phyloP scores from a whole-genome alignment of 2,113 vertebrate genomes.

The Eubucco bourcierii region DNA sequence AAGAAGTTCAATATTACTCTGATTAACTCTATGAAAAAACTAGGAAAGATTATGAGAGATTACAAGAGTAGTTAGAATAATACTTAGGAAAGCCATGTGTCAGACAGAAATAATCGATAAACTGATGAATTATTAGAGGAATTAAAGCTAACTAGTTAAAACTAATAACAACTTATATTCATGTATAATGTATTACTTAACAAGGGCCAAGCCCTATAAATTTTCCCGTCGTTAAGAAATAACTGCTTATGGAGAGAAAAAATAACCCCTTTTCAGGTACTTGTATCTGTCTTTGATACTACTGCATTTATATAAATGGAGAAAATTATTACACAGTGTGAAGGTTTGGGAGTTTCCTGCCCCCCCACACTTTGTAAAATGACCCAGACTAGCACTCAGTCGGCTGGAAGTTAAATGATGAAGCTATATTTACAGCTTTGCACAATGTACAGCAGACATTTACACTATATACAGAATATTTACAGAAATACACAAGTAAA shows the following conservation, averaged over 20 bases:
- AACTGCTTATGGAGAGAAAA: neutral
- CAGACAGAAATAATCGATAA: neutral
- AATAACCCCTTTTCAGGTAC: neutral
- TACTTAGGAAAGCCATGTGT: neutral
- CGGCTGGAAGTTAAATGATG: too few species aligned
- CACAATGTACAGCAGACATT: too few species aligned
- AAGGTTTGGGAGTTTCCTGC: too few species aligned
- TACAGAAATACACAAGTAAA: too few species aligned
- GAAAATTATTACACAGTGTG: too few species aligned
- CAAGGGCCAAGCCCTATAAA: neutral
- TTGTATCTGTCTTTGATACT: neutral
- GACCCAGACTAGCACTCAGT: too few species aligned
- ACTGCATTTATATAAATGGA: neutral
- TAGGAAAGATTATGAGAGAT: neutral
- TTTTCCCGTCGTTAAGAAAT: neutral
- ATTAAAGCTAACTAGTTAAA: neutral
- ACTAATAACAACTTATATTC: neutral
- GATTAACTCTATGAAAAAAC: neutral
- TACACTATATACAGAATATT: too few species aligned
- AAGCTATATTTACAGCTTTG: too few species aligned
- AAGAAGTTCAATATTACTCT: neutral
- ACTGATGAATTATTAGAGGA: neutral
- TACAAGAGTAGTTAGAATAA: neutral
- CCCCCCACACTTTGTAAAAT: too few species aligned
- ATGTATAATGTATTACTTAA: neutral